Conservation (phyloP, 2,888 invertebrate species). For the Limnephilus auricula region DNA sequence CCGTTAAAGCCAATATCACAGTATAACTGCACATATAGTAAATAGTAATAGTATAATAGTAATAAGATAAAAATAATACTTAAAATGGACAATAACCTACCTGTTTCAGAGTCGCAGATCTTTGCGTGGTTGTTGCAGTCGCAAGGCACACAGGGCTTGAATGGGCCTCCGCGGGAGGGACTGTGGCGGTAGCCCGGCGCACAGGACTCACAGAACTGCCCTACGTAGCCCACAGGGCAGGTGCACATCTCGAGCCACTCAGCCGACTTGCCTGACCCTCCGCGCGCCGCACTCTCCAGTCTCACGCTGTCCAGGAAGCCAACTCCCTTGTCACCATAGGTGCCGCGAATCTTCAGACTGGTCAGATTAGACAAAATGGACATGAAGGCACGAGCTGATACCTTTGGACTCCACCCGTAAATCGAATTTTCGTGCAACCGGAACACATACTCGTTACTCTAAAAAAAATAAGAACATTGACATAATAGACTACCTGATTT, state of each 20-base stretch:
- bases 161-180: conserved; percentile 94
- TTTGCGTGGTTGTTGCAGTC: conserved; percentile 98
- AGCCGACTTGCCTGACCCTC: conserved; percentile 85
- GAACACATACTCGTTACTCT: conserved; percentile 88
- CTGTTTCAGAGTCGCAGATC: conserved; percentile 96
- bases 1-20: too few species aligned
- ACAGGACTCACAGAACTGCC: conserved; percentile 98
- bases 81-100: conserved; percentile 70
- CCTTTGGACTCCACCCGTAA: conserved; percentile 95
- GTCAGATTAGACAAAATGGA: conserved; percentile 95
- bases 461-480: background rate
- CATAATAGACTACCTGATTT: background rate
- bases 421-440: conserved; percentile 93
- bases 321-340: conserved; percentile 89
- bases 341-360: conserved; percentile 94
- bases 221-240: conserved; percentile 91
- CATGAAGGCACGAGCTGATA: conserved; percentile 93
- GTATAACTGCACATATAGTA: too few species aligned
- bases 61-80: background rate
- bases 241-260: conserved; percentile 97
- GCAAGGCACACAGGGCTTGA: conserved; percentile 96
- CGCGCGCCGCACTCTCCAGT: conserved; percentile 91
- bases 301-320: conserved; percentile 94
- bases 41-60: too few species aligned
- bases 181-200: conserved; percentile 96